Conservation (phyloP, 2,113 vertebrate species). For the Elephas maximus region DNA sequence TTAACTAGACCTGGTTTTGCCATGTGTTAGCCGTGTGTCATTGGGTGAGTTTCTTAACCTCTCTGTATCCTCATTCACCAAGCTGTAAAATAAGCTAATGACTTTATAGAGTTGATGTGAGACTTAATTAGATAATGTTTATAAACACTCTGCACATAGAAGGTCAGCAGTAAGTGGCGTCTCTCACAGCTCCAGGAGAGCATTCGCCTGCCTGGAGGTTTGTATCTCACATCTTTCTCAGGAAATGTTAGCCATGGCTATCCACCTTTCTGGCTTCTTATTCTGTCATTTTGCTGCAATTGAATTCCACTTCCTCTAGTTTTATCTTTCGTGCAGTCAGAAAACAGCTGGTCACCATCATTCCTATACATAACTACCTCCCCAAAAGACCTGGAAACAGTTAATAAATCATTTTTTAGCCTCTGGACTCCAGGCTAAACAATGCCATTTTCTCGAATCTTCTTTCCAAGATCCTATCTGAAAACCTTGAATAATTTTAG, state of each 20-base stretch:
- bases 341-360: conserved; percentile 70
- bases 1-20: background rate
- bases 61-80: conserved; percentile 24
- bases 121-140: background rate
- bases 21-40: background rate
- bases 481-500: conserved; percentile 42
- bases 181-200: background rate
- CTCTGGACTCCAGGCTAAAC: conserved; percentile 68
- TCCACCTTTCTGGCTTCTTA: conserved; percentile 20
- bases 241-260: background rate
- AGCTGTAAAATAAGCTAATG: conserved; percentile 61
- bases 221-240: conserved; percentile 39
- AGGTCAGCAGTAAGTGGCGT: background rate
- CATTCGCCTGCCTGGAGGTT: background rate
- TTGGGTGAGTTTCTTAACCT: conserved; percentile 27
- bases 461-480: conserved; percentile 41
- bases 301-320: conserved; percentile 50
- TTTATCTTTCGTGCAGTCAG: conserved; percentile 6
- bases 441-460: conserved; percentile 42
- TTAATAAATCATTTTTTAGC: conserved; percentile 68
- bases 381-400: conserved; percentile 57
- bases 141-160: background rate
- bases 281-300: conserved; percentile 51
- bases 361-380: conserved; percentile 52
- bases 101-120: background rate